Conservation (phyloP, 2,888 invertebrate species). For the Drosophila glabriapex region DNA sequence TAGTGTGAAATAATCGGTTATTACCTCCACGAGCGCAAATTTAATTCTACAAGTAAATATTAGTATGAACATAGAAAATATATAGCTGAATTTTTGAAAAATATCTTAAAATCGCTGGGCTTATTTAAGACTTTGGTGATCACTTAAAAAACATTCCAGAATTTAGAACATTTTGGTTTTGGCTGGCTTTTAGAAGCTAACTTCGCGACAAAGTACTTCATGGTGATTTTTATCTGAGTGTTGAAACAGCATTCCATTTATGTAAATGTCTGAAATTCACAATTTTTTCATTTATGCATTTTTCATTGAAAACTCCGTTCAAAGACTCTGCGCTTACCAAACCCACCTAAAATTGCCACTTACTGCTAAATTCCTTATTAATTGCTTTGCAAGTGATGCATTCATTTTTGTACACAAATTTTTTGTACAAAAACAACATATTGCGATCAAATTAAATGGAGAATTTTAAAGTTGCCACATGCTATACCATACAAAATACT, state of each 20-base stretch:
- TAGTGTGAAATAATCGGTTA: slow-evolving; percentile 2
- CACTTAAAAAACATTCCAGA: not conserved
- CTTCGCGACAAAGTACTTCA: not conserved
- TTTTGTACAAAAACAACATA: not conserved
- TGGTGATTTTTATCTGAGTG: not conserved
- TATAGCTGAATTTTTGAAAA: not conserved
- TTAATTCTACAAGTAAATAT: not conserved
- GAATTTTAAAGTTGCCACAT: not conserved
- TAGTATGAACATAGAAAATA: not conserved
- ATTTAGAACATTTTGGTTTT: not conserved
- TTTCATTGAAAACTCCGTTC: slow-evolving; percentile 4
- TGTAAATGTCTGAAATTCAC: not conserved
- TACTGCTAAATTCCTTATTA: not conserved
- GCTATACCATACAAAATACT: not conserved
- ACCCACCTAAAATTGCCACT: not conserved
- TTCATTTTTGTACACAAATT: not conserved
- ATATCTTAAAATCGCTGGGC: not conserved
- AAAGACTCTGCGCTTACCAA: not conserved
- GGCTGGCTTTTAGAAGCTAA: not conserved
- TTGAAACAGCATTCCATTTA: slow-evolving; percentile 8
- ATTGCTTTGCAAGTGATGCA: slow-evolving; percentile 4
- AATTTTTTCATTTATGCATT: not conserved
- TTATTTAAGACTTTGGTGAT: not conserved
- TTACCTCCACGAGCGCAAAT: not conserved
- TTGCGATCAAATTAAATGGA: not conserved